phyloP scores from a whole-genome alignment of 2,113 vertebrate genomes.

The Leucoraja erinaceus region DNA sequence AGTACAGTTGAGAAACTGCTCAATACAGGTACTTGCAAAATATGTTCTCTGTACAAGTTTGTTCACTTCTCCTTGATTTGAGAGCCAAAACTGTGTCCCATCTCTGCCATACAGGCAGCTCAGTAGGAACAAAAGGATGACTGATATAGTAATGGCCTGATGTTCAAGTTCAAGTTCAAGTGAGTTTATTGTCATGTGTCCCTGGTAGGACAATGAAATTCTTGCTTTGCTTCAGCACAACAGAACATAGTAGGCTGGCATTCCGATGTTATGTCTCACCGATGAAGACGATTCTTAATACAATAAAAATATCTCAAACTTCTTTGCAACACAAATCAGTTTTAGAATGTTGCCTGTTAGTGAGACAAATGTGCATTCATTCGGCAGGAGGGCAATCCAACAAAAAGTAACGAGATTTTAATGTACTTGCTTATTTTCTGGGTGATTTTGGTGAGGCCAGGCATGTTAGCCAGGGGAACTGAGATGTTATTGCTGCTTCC shows the following conservation, averaged over 20 bases:
- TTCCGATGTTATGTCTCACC: no score
- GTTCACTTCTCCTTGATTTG: not conserved
- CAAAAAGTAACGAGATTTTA: slow-evolving; percentile 11
- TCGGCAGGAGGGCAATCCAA: not conserved
- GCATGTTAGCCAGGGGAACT: not conserved
- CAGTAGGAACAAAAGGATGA: not conserved
- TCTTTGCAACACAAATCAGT: not conserved
- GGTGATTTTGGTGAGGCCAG: not conserved
- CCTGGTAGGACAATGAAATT: no score
- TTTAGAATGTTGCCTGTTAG: not conserved
- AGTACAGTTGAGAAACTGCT: not conserved
- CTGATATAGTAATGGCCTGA: not conserved
- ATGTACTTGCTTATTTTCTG: not conserved
- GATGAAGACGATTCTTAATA: no score
- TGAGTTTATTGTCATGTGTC: no score
- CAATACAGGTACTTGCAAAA: not conserved
- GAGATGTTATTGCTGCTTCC: not conserved
- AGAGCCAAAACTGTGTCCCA: not conserved
- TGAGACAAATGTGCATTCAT: not conserved
- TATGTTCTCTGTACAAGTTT: not conserved
- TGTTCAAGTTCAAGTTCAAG: no score
- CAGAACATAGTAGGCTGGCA: no score
- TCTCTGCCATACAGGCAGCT: not conserved
- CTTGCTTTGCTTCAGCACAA: no score
- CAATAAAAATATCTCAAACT: not conserved